phyloP scores from a whole-genome alignment of 2,888 invertebrate species.

The Microctonus hyperodae region DNA sequence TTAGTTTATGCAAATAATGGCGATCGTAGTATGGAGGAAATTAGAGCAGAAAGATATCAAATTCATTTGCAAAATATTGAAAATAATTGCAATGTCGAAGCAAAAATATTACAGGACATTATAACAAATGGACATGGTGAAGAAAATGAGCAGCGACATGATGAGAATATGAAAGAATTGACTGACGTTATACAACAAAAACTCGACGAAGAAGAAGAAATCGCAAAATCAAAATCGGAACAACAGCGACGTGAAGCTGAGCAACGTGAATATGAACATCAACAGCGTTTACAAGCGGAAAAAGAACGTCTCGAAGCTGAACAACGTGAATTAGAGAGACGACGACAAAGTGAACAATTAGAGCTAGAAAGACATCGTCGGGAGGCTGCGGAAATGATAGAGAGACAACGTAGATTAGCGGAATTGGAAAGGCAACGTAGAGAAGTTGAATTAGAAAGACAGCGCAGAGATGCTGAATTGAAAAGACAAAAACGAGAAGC shows the following conservation, averaged over 20 bases:
- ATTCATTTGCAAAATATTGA: conserved; percentile 29
- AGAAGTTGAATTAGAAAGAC: conserved; percentile 39
- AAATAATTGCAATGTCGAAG: conserved; percentile 13
- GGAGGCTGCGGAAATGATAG: conserved; percentile 32
- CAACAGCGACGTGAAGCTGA: conserved; percentile 18
- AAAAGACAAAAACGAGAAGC: conserved; percentile 37
- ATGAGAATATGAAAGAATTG: conserved; percentile 41
- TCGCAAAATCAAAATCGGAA: conserved; percentile 30
- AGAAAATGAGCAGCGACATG: conserved; percentile 38
- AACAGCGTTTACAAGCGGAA: conserved; percentile 43
- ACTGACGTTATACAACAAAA: conserved; percentile 37
- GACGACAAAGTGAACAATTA: conserved; percentile 37
- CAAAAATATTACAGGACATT: conserved; percentile 6
- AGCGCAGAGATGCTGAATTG: conserved; percentile 40
- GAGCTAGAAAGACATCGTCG: conserved; percentile 40
- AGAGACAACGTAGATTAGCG: conserved; percentile 44
- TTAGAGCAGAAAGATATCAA: conserved; percentile 70
- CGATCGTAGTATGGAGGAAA: conserved; percentile 82
- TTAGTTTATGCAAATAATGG: conserved; percentile 68
- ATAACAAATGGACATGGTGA: conserved; percentile 17
- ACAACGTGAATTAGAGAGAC: conserved; percentile 44
- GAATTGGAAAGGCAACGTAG: conserved; percentile 40
- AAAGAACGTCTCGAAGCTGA: conserved; percentile 44
- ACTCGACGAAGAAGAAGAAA: conserved; percentile 44
- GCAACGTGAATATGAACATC: conserved; percentile 42